phyloP scores from a whole-genome alignment of 2,113 vertebrate genomes.

The Hippocampus comes region DNA sequence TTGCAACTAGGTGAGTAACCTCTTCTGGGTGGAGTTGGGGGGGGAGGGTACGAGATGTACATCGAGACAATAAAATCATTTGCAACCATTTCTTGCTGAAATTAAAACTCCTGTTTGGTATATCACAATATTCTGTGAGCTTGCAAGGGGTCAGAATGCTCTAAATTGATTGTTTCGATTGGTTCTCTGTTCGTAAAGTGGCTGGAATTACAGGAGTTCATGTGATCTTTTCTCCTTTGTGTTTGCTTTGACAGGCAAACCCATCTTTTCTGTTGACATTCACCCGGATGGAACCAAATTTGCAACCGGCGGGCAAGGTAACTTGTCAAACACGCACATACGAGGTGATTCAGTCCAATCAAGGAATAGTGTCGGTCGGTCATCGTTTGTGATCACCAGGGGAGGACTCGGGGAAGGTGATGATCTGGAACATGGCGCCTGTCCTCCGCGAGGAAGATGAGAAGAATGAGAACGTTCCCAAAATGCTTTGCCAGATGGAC shows the following conservation, averaged over 20 bases:
- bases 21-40: too few relatives aligned
- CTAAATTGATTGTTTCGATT: too few relatives aligned
- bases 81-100: too few relatives aligned
- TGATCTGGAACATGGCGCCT: slow-evolving; percentile 99
- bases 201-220: background rate
- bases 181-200: too few relatives aligned
- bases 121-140: too few relatives aligned
- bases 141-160: too few relatives aligned
- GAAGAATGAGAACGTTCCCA: slow-evolving; percentile 95
- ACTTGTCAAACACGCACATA: background rate
- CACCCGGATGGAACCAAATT: slow-evolving; percentile 98
- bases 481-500: slow-evolving; percentile 99
- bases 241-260: slow-evolving; percentile 81
- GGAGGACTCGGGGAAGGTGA: slow-evolving; percentile 98
- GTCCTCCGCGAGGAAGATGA: slow-evolving; percentile 96
- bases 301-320: slow-evolving; percentile 97
- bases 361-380: background rate
- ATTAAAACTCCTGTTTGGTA: too few relatives aligned
- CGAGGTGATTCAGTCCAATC: background rate
- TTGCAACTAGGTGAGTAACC: too few relatives aligned
- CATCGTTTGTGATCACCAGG: slow-evolving; percentile 67
- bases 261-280: slow-evolving; percentile 98
- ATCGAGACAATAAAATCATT: too few relatives aligned
- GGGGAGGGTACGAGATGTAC: too few relatives aligned
- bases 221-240: background rate